Evolutionary conservation across 2,888 invertebrate genomes (phyloP).

Genomic region (Limnephilus lunatus): DNA sequence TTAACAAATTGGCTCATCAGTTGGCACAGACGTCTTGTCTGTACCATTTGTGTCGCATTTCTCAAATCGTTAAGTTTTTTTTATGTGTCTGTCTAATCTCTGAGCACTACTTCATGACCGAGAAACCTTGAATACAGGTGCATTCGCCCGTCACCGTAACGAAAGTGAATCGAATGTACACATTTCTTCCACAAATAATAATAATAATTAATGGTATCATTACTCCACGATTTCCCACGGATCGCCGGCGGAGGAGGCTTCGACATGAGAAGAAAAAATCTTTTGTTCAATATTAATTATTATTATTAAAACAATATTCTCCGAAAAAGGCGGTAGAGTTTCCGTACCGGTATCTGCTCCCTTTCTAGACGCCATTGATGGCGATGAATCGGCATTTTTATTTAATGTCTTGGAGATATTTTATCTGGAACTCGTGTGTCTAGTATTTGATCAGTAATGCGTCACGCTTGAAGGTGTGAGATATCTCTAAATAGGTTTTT

Average conservation of each 20-base stretch:
- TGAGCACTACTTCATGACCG: background rate
- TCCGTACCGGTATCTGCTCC: background rate
- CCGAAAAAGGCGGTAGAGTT: slow-evolving; percentile 42
- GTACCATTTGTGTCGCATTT: background rate
- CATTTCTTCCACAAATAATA: slow-evolving; percentile 22
- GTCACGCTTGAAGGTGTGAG: slow-evolving; percentile 30
- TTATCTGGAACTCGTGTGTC: slow-evolving; percentile 14
- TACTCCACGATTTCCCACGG: slow-evolving; percentile 25
- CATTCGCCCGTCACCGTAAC: slow-evolving; percentile 16
- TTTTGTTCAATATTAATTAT: slow-evolving; percentile 38
- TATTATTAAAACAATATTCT: slow-evolving; percentile 35
- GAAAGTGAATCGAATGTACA: slow-evolving; percentile 26
- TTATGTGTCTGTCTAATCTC: background rate
- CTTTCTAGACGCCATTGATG: slow-evolving; percentile 36
- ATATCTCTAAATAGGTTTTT: background rate
- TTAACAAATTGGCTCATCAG: background rate
- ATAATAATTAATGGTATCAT: background rate
- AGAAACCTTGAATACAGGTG: slow-evolving; percentile 18
- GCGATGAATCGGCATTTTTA: slow-evolving; percentile 52
- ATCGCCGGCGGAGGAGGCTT: slow-evolving; percentile 26
- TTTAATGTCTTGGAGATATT: slow-evolving; percentile 17
- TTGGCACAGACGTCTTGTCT: background rate
- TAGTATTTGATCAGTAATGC: slow-evolving; percentile 8
- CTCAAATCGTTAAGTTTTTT: background rate
- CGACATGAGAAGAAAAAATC: slow-evolving; percentile 39